phyloP scores from a whole-genome alignment of 2,113 vertebrate species.

The Vicugna pacos region DNA sequence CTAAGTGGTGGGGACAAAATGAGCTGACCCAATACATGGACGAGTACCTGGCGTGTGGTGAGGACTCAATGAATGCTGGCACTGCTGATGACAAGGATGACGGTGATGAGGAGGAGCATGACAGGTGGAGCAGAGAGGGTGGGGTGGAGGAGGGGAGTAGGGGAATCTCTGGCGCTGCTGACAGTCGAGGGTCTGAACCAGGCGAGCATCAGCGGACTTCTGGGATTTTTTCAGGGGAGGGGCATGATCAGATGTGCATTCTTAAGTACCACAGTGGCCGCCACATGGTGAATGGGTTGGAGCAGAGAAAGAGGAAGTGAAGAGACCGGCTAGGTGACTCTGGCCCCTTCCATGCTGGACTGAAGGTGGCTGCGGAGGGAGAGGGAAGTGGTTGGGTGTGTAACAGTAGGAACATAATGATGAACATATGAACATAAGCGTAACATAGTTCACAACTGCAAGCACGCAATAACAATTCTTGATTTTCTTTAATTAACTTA shows the following conservation, averaged over 20 bases:
- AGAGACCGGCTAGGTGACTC: neutral
- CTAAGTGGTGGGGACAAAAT: neutral
- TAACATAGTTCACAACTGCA: no score
- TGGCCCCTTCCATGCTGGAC: neutral
- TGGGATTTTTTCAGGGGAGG: neutral
- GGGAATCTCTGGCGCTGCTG: rapidly evolving
- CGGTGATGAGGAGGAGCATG: no score
- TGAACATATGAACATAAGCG: no score
- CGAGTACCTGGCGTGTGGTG: neutral
- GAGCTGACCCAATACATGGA: rapidly evolving
- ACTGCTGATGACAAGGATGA: neutral
- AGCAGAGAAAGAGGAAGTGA: neutral
- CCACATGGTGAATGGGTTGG: neutral
- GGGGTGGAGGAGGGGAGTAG: neutral
- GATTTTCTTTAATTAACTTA: neutral
- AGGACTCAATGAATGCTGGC: neutral
- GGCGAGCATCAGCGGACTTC: neutral
- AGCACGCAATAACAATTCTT: neutral
- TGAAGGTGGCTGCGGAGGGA: neutral
- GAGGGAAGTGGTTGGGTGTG: rapidly evolving
- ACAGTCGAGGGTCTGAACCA: neutral
- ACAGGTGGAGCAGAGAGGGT: neutral
- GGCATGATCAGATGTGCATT: neutral
- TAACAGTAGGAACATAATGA: no score
- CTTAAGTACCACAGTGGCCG: neutral